Conservation (phyloP, 2,113 vertebrate genomes). For the Hypanus sabinus region DNA sequence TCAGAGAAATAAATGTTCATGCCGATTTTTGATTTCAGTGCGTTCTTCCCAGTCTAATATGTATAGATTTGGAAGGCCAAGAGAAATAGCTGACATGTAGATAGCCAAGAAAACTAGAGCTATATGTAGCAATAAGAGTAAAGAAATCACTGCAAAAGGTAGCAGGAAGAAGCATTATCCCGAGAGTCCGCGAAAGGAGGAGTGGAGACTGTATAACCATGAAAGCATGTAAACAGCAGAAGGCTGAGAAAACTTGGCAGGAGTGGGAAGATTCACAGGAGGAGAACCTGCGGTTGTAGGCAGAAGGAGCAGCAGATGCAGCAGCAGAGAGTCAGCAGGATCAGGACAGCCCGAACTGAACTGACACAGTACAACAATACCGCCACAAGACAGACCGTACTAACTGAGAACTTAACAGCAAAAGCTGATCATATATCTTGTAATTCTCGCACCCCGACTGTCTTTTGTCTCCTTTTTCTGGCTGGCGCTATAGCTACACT, state of each 20-base stretch:
- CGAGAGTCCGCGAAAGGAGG: neutral
- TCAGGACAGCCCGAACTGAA: neutral
- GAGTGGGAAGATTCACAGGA: neutral
- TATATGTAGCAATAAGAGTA: neutral
- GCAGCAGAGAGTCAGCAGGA: neutral
- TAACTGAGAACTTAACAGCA: neutral
- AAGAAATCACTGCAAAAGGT: neutral
- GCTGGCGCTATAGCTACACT: neutral
- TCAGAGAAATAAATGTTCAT: too few species aligned
- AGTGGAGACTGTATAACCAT: neutral
- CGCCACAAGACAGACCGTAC: neutral
- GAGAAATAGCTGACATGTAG: neutral
- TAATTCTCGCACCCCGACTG: neutral
- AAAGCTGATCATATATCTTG: neutral
- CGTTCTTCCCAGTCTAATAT: neutral
- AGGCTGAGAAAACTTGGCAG: neutral
- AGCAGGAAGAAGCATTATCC: neutral
- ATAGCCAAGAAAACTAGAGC: neutral
- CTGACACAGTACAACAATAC: neutral
- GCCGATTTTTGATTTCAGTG: neutral
- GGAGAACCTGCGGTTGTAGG: neutral
- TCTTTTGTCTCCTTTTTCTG: neutral
- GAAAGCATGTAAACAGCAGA: neutral
- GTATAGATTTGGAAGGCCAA: neutral
- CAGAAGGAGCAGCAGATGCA: slow-evolving; percentile 15